Percentiles rank a stretch among this genome's conserved stretches.
Conservation (phyloP, 1,140 invertebrate genomes). For the Periplaneta americana region DNA sequence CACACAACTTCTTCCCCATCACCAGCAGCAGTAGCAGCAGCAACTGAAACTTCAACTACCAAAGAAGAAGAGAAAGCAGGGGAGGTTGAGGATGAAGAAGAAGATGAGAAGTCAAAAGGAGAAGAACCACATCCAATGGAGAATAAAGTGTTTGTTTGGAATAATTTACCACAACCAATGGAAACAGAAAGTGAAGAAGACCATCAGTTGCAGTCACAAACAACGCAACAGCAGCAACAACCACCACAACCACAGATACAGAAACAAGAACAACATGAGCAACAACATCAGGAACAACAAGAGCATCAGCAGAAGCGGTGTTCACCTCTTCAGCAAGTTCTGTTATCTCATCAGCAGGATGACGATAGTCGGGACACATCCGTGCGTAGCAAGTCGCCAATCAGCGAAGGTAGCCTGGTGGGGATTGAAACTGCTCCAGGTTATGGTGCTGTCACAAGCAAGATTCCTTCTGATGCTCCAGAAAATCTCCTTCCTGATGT, state of each 20-base stretch:
- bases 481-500: too few relatives aligned
- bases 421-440: slow-evolving; percentile 46
- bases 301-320: not conserved
- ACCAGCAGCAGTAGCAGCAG: not conserved
- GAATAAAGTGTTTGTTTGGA: slow-evolving; percentile 72
- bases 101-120: slow-evolving; percentile 24
- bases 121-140: slow-evolving; percentile 61
- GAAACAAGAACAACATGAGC: not conserved
- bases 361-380: slow-evolving; percentile 9
- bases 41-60: slow-evolving; percentile 32
- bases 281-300: not conserved
- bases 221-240: not conserved
- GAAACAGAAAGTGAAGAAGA: slow-evolving; percentile 24
- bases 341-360: not conserved
- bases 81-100: slow-evolving; percentile 25
- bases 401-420: slow-evolving; percentile 27
- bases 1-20: not conserved
- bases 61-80: slow-evolving; percentile 29
- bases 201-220: not conserved
- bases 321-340: not conserved
- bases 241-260: not conserved
- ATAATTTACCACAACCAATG: slow-evolving; percentile 43
- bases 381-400: slow-evolving; percentile 23
- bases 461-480: not conserved
- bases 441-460: slow-evolving; percentile 41